These are phyloP conservation scores for Cryptotis parvus DNA, from an alignment of 2,113 vertebrate species.

Conservation along the genomic window DNA sequence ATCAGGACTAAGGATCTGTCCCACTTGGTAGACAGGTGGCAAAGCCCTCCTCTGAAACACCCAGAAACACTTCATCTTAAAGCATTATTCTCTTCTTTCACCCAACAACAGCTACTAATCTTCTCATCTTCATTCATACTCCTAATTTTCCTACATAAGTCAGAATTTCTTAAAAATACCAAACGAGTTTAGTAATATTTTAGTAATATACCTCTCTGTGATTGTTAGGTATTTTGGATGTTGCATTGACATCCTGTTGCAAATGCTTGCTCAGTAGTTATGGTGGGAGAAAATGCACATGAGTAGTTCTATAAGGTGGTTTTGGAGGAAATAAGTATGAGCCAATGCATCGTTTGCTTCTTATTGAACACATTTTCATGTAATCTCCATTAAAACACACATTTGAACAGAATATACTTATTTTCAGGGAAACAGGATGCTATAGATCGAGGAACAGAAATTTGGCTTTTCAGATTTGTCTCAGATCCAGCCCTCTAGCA, in stretches of 20 bases:
- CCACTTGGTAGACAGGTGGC: background rate
- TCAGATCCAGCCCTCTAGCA: background rate
- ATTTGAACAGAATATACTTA: background rate
- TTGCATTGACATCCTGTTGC: background rate
- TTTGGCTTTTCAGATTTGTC: background rate
- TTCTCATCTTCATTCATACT: background rate
- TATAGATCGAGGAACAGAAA: background rate
- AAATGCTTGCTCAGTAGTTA: background rate
- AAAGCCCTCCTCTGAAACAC: background rate
- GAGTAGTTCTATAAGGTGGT: conserved; percentile 22
- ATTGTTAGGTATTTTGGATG: background rate
- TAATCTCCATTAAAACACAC: background rate
- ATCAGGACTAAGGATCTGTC: background rate
- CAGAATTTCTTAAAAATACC: background rate
- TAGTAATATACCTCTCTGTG: background rate
- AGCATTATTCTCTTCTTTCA: background rate
- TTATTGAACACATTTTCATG: background rate
- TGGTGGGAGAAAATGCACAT: background rate
- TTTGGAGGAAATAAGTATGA: background rate
- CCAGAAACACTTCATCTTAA: no score
- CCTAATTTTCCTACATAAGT: background rate
- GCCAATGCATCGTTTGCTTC: background rate
- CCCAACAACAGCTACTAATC: background rate
- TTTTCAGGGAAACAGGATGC: background rate
- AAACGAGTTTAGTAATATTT: background rate